phyloP scores from a whole-genome alignment of 2,113 vertebrate species.

The Ivindomyrus marchei region DNA sequence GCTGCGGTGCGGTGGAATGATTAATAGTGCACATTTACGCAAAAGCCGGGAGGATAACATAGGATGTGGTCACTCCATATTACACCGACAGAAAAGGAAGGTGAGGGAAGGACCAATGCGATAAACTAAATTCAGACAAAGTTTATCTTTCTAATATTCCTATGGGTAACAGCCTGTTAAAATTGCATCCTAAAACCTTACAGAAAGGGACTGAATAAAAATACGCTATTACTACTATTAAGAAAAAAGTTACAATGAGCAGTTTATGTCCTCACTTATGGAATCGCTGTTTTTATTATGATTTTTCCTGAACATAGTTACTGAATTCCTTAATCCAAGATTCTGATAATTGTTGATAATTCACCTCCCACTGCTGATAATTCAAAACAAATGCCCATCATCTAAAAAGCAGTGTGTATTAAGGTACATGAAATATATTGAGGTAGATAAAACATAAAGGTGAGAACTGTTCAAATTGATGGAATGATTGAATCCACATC shows the following conservation, averaged over 20 bases:
- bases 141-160: background rate
- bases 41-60: background rate
- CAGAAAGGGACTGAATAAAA: background rate
- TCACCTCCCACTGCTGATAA: background rate
- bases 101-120: background rate
- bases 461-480: background rate
- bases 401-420: background rate
- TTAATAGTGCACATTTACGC: background rate
- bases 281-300: background rate
- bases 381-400: background rate
- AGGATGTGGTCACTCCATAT: background rate
- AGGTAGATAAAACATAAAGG: background rate
- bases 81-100: background rate
- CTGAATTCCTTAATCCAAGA: background rate
- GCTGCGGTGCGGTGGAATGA: too few species aligned
- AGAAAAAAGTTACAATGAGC: background rate
- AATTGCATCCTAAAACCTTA: background rate
- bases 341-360: background rate
- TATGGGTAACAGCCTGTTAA: background rate
- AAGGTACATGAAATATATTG: background rate
- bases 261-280: background rate
- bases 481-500: background rate
- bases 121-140: background rate
- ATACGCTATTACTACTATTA: background rate
- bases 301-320: background rate